A percentile compares a stretch with the other conserved stretches of the same genome.
These are phyloP conservation scores for Dasypus novemcinctus DNA, from an alignment of 2,113 vertebrate genomes.

Conservation along the genomic window DNA sequence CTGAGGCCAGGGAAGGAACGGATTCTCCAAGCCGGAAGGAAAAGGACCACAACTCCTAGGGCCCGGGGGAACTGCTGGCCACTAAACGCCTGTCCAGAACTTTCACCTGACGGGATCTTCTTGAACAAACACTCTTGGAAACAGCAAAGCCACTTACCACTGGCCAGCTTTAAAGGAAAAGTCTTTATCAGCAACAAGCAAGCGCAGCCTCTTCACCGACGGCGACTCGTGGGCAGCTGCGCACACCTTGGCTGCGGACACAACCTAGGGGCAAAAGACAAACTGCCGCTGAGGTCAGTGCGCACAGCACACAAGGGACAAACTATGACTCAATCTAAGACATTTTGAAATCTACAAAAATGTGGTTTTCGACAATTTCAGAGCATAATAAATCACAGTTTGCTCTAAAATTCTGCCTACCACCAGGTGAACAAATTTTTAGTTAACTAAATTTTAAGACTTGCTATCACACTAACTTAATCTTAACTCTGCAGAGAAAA, in stretches of 20 bases:
- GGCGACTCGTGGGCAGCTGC: conserved; percentile 87
- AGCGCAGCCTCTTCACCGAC: conserved; percentile 88
- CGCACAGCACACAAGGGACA: neutral
- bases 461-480: neutral
- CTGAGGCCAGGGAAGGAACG: neutral
- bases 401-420: neutral
- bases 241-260: conserved; percentile 90
- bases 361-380: neutral
- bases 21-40: neutral
- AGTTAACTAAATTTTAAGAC: neutral
- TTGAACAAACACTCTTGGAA: neutral
- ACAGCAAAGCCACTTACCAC: conserved; percentile 86
- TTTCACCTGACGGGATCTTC: neutral
- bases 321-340: neutral
- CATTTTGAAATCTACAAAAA: neutral
- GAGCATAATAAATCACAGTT: neutral
- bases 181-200: conserved; percentile 86
- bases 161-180: conserved; percentile 96
- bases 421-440: neutral
- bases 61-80: neutral
- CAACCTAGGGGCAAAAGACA: conserved; percentile 79
- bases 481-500: neutral
- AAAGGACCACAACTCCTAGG: neutral
- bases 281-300: neutral
- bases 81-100: neutral